Evolutionary conservation across 2,797 vertebrate species (phyloP), one percentile per base, ranked within the genome.

Genomic region (Sebastes goodei): DNA sequence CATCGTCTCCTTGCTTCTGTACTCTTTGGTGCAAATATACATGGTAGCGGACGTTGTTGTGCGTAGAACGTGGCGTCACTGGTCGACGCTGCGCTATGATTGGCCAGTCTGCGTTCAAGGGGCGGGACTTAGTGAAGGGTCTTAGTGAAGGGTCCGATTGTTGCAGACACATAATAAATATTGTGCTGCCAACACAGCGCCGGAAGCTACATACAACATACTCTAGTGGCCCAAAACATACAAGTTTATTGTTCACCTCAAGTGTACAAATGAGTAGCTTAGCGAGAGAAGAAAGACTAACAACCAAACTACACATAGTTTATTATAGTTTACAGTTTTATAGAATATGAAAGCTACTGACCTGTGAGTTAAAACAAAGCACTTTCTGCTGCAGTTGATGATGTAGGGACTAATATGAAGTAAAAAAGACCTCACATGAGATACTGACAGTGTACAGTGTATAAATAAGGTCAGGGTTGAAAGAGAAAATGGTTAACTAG

Each of bases 251-350:
- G 29, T 72, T 84, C 17, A 25, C 61, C 71, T 74, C 1, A 82
- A 81, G 25, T 63, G 25, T 70, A 56, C 52, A 63, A 74, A 80
- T 29, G 52, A 82, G 63, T 64, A 81, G 46, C 61, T 69, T 32
- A 74, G 10, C 0, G 0, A 35, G 53, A 66, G 23, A 5, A 35
- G 57, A 49, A 35, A 67, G 25, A 83, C 61, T 82, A 85, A 87
- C 46, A 74, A 73, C 25, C 21, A 68, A 62, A 62, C 23, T 23
- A 25, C 3, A 53, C 11, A 57, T 71, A 57, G 4, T 23, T 78
- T 78, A 63, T 57, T 49, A 71, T 75, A 86, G 64, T 74, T 87
- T 85, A 76, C 30, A 64, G 46, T 75, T 83, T 27, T 42, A 72
- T 62, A 63, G 8, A 70, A 27, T 46, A 49, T 70, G 15, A 35